Evolutionary conservation across 2,797 vertebrate genomes (phyloP), one percentile per base, ranked within the genome.

Genomic region (Novumbra hubbsi): DNA sequence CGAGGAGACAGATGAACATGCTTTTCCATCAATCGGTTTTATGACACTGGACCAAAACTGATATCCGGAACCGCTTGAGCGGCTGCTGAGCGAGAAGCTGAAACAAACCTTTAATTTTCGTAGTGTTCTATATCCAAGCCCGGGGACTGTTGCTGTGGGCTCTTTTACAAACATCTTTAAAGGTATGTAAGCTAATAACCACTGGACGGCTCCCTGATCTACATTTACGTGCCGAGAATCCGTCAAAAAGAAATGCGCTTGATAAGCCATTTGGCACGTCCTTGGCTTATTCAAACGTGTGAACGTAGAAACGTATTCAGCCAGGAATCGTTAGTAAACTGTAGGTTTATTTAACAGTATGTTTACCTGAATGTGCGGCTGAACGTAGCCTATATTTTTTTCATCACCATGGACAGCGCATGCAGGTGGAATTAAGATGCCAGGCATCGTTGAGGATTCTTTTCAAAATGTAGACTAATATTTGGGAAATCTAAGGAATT

Each of bases 341-440:
- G 41, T 57, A 57, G n/a, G n/a, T 21, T 57, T n/a, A 5, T 64
- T 32, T 3, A 5, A 63, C 17, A 30, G 52, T n/a, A n/a, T n/a
- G n/a, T n/a, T n/a, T n/a, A n/a, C 62, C 15, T 32, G 30, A 19
- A 17, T 65, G 63, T 32, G 17, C 19, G 27, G 11, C 45, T 27
- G 38, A 48, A 69, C 27, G 28, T 32, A 28, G 11, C 55, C n/a
- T 70, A 17, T 50, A n/a, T 28, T 7, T 57, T 50, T 19, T 49
- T 48, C 50, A 68, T n/a, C 70, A 71, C 30, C 57, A 55, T 71
- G 30, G 30, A 52, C 62, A 76, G 62, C 14, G 28, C 68, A 27
- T 21, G 4, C 45, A 21, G 28, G 63, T 48, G 71, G n/a, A 64
- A 32, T 71, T 68, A 49, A 48, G 30, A 63, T 67, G 49, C 16